Evolutionary conservation across 2,113 vertebrate genomes (phyloP).

Genomic region (Emydura subglobosa): DNA sequence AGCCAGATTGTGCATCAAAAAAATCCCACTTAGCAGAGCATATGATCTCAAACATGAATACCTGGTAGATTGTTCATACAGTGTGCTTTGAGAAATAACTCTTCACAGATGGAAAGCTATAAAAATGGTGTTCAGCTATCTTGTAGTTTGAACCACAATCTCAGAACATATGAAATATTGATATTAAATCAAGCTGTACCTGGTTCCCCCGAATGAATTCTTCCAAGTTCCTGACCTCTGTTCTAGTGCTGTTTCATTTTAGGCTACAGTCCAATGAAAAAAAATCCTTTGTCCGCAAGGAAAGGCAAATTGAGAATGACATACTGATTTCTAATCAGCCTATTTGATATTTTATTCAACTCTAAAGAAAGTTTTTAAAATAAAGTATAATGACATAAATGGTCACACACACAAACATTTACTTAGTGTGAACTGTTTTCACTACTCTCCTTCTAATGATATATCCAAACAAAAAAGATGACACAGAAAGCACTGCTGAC

Average conservation of each 20-base stretch:
- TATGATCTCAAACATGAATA: conserved; percentile 74
- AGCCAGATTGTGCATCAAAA: conserved; percentile 76
- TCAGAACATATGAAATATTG: conserved; percentile 79
- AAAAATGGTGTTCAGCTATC: conserved; percentile 81
- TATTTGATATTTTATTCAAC: conserved; percentile 25
- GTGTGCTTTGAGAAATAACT: conserved; percentile 77
- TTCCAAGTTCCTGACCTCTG: conserved; percentile 79
- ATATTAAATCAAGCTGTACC: conserved; percentile 84
- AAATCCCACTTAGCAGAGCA: conserved; percentile 67
- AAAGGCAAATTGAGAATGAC: conserved; percentile 63
- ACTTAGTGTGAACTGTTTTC: conserved; percentile 57
- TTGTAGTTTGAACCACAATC: conserved; percentile 76
- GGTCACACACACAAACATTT: conserved; percentile 22
- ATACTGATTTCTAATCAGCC: conserved; percentile 13
- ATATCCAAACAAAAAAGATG: neutral
- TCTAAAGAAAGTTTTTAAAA: conserved; percentile 34
- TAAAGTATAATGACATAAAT: conserved; percentile 8
- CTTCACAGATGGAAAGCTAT: conserved; percentile 83
- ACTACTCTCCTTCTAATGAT: conserved; percentile 30
- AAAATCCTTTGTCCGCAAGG: neutral
- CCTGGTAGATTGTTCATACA: conserved; percentile 75
- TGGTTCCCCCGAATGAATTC: conserved; percentile 72
- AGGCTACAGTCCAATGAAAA: conserved; percentile 66
- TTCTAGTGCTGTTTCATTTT: conserved; percentile 80
- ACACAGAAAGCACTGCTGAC: conserved; percentile 45